Evolutionary conservation across 1,140 invertebrate genomes (phyloP).

Genomic region (Rhopalosiphum maidis): DNA sequence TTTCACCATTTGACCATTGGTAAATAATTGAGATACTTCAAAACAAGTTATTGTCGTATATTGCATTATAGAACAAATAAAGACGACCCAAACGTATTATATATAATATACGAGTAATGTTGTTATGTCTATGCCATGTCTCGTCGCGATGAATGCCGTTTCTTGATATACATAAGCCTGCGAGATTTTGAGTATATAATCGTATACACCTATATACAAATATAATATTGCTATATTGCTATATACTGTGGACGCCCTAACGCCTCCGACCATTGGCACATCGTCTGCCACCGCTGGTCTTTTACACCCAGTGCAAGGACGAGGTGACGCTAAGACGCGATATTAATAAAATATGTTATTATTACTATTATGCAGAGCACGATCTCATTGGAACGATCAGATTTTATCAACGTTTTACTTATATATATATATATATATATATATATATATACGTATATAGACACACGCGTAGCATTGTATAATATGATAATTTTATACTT

Average conservation of each 20-base stretch:
- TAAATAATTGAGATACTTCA: not conserved
- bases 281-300: not conserved
- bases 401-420: not conserved
- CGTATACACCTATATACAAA: too few relatives aligned
- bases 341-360: constrained; percentile 20
- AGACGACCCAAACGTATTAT: not conserved
- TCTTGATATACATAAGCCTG: too few relatives aligned
- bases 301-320: not conserved
- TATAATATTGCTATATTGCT: not conserved
- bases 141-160: too few relatives aligned
- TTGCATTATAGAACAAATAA: not conserved
- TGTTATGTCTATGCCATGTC: too few relatives aligned
- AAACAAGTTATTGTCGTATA: not conserved
- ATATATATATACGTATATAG: not conserved
- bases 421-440: not conserved
- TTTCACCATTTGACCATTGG: not conserved
- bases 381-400: constrained; percentile 1
- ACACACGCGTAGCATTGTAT: not conserved
- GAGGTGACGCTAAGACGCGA: not conserved
- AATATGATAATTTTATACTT: not conserved
- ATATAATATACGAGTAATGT: not conserved
- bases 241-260: not conserved
- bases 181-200: too few relatives aligned
- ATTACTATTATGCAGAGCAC: not conserved
- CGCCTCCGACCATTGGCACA: not conserved